A percentile compares a stretch with the other conserved stretches of the same genome.
phyloP scores from a whole-genome alignment of 2,888 invertebrate genomes.

The Ametastegia equiseti region DNA sequence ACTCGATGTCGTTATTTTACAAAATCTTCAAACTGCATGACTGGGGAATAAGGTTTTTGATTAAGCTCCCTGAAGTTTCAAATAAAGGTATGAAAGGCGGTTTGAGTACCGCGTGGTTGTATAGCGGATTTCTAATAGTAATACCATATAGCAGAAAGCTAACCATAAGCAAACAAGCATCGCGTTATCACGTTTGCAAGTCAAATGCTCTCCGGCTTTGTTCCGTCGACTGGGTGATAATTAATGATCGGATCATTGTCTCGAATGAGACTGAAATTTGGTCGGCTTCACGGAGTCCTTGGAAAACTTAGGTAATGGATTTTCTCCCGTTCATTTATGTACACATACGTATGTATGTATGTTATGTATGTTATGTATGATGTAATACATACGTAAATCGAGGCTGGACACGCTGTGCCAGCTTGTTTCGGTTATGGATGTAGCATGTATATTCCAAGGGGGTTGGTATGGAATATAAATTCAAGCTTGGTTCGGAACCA shows the following conservation, averaged over 20 bases:
- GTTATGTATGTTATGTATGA: too few relatives aligned
- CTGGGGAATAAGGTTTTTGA: too few relatives aligned
- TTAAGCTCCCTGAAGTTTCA: too few relatives aligned
- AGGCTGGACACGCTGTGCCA: not conserved
- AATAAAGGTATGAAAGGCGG: too few relatives aligned
- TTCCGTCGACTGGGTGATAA: not conserved
- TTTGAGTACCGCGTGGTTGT: too few relatives aligned
- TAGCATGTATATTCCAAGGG: not conserved
- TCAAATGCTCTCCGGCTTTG: not conserved
- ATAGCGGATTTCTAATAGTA: not conserved
- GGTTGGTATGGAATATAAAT: not conserved
- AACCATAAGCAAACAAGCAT: not conserved
- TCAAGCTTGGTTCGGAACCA: not conserved
- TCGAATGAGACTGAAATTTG: not conserved
- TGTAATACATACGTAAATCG: too few relatives aligned
- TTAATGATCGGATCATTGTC: not conserved
- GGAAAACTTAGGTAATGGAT: slow-evolving; percentile 5
- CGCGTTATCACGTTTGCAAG: not conserved
- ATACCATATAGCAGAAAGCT: not conserved
- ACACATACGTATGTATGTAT: not conserved
- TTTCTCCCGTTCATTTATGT: not conserved
- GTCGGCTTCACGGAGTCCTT: not conserved
- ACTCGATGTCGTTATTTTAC: too few relatives aligned
- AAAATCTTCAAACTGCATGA: too few relatives aligned
- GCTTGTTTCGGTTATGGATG: slow-evolving; percentile 19